Base-by-base conservation (phyloP, 2,797 vertebrate genomes). In the Manis javanica region DNA sequence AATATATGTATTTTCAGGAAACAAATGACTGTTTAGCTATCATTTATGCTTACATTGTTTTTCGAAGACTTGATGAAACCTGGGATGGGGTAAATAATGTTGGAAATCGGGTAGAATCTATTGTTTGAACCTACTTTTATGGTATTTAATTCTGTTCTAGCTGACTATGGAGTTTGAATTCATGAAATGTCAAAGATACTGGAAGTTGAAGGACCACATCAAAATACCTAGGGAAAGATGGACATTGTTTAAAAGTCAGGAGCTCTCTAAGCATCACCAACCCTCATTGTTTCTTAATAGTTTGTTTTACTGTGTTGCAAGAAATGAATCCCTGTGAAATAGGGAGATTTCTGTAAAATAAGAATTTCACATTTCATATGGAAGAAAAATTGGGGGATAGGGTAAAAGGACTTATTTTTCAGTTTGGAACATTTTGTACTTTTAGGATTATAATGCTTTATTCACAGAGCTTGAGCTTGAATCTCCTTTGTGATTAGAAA, bases 31-130 rank as follows among this genome's bases (percentile, higher is more conserved):
- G 77, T n/a, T 46, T 92, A 29, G 13, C 16, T 75, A 51, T 93
- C 29, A 69, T 82, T 94, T 77, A 82, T 79, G 71, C n/a, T 89
- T 91, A 46, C 19, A 86, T 66, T 87, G 29, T 42, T 91, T 94
- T 66, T 75, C 57, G 74, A 88, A 34, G 8, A 46, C 26, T 31
- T 81, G 5, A 24, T 71, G 39, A 8, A 63, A 19, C 31, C 34
- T 89, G 53, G 13, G 6, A 1, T 71, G 1, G 19, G 9, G 8
- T 84, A 87, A 57, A 61, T 21, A 37, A 53, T 72, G 13, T 66
- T 49, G 61, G n/a, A 61, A 9, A 57, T 84, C 51, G 77, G 16
- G 6, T 42, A 37, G 4, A 39, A 2, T 19, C 42, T 94, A 0
- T 75, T 61, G 6, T 72, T 51, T 92, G 57, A 42, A 16, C 0